These are phyloP conservation scores for Murina feae DNA, from an alignment of 2,113 vertebrate genomes.

Conservation along the genomic window DNA sequence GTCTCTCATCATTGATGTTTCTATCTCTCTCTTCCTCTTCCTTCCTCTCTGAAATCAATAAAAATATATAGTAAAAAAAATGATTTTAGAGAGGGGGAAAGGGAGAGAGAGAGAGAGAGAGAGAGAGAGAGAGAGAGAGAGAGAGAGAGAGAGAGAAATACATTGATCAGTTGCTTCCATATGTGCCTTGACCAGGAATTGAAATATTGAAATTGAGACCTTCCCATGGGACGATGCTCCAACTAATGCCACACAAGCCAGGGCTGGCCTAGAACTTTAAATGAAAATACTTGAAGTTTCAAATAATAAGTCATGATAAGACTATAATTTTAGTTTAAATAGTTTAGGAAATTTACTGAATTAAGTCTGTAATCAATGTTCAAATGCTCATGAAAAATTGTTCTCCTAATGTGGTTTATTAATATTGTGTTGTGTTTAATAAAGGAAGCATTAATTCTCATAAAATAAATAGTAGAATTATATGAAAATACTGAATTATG, in stretches of 20 bases:
- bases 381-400: not conserved
- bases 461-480: not conserved
- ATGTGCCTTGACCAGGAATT: not conserved
- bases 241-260: not conserved
- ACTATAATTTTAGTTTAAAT: not conserved
- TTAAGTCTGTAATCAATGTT: not conserved
- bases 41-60: no score
- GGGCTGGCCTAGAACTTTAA: not conserved
- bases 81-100: not conserved
- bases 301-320: not conserved
- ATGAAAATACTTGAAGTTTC: not conserved
- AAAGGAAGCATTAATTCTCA: not conserved
- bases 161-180: no score
- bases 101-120: no score
- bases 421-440: not conserved
- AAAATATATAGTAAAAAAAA: no score
- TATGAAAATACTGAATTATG: not conserved
- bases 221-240: not conserved
- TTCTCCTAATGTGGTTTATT: not conserved
- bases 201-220: not conserved
- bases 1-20: no score
- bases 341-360: not conserved
- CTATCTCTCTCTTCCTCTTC: no score
- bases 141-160: no score
- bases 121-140: no score